phyloP scores from a whole-genome alignment of 2,113 vertebrate species.

The Lycaon pictus region DNA sequence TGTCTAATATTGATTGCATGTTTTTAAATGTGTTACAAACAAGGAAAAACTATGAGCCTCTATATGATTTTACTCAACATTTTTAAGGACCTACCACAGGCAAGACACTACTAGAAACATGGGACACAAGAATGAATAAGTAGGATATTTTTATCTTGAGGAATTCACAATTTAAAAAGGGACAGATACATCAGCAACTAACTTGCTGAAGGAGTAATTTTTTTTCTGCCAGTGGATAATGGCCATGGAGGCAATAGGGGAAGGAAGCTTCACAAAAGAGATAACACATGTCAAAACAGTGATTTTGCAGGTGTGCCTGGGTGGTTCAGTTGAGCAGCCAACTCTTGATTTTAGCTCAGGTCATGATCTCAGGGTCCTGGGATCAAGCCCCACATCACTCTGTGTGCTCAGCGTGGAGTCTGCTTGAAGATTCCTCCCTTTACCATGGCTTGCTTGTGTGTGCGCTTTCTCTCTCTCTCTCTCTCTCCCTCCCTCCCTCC shows the following conservation, averaged over 20 bases:
- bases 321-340: neutral
- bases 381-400: neutral
- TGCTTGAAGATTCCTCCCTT: neutral
- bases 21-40: neutral
- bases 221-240: neutral
- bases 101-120: neutral
- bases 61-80: neutral
- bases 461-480: neutral
- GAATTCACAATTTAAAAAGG: constrained; percentile 28
- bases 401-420: neutral
- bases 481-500: neutral
- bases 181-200: neutral
- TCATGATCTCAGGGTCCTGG: neutral
- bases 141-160: constrained; percentile 5
- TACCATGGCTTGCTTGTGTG: no score
- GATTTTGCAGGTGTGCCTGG: neutral
- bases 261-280: neutral
- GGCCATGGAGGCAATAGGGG: neutral
- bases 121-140: neutral
- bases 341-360: neutral
- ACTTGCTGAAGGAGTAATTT: neutral
- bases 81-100: neutral
- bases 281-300: neutral
- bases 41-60: neutral
- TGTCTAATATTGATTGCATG: neutral